Conservation (phyloP, 1,140 invertebrate genomes). For the Arctopsyche grandis region DNA sequence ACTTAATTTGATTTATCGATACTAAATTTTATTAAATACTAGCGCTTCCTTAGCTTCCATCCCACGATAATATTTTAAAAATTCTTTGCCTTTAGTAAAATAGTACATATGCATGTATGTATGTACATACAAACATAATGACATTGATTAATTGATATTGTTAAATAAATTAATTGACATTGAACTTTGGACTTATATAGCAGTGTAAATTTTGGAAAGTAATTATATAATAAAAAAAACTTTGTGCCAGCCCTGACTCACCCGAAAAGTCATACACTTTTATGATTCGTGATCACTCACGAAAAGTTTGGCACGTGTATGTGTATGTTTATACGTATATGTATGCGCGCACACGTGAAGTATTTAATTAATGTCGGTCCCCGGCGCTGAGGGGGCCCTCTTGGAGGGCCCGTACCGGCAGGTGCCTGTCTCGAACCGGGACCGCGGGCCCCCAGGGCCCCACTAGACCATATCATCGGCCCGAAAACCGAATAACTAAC, state of each 20-base stretch:
- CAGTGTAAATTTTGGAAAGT: no score
- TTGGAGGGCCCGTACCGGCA: conserved; percentile 41
- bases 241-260: not conserved
- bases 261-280: not conserved
- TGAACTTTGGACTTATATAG: no score
- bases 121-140: no score
- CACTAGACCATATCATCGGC: not conserved
- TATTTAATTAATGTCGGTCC: conserved; percentile 49
- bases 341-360: conserved; percentile 39
- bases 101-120: no score
- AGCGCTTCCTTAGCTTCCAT: no score
- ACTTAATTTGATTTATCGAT: no score
- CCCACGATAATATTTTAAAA: no score
- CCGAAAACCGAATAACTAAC: not conserved
- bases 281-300: not conserved
- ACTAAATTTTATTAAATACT: no score
- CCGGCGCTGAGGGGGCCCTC: conserved; percentile 3
- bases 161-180: no score
- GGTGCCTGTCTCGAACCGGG: conserved; percentile 40
- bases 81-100: no score
- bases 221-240: no score
- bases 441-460: conserved; percentile 19
- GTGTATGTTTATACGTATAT: conserved; percentile 11
- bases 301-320: not conserved
- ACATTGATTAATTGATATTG: no score